Base-by-base conservation (phyloP, 2,797 vertebrate species). In the Xenentodon cancila region DNA sequence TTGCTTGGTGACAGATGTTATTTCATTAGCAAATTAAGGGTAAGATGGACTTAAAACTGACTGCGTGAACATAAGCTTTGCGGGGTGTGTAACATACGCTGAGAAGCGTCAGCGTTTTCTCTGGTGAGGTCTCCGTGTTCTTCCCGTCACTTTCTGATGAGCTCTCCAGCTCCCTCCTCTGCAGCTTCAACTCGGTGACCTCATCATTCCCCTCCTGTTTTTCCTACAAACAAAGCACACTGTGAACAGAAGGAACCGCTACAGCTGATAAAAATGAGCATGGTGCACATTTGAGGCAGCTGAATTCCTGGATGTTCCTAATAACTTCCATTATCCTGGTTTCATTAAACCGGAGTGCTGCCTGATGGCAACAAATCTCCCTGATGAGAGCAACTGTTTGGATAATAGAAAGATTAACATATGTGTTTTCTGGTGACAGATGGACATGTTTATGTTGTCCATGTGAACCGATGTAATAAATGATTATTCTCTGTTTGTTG, bases 311-410 rank as follows among this genome's bases (percentile, higher is more conserved):
- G 53, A 73, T n/a, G 45, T 16, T 1, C 92, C 86, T 6, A 12
- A 70, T 59, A 30, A 25, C 59, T 51, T 58, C 44, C 75, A 27
- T 87, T 67, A 54, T 95, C 91, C 34, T 90, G 87, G 37, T 65
- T 93, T 96, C 64, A 88, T 77, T 55, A 66, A 20, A 0, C 75
- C 12, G 0, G 90, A 86, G 22, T 89, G 89, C 64, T 93, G 92
- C 74, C 83, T 89, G 84, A 91, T 92, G 53, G 91, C 91, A 51
- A 95, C 95, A 64, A 94, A 96, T 85, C 92, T 93, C 59, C 94
- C 94, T 85, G 95, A 96, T 81, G 94, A 96, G 86, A 89, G 93
- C 20, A 93, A 92, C 65, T 95, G 93, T 95, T 96, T 71, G 65
- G 64, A 43, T 64, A 59, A 79, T 60, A 65, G 17, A 76, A 55